Evolutionary conservation across 1,140 invertebrate species (phyloP).

Genomic region (Rhopalosiphum padi): DNA sequence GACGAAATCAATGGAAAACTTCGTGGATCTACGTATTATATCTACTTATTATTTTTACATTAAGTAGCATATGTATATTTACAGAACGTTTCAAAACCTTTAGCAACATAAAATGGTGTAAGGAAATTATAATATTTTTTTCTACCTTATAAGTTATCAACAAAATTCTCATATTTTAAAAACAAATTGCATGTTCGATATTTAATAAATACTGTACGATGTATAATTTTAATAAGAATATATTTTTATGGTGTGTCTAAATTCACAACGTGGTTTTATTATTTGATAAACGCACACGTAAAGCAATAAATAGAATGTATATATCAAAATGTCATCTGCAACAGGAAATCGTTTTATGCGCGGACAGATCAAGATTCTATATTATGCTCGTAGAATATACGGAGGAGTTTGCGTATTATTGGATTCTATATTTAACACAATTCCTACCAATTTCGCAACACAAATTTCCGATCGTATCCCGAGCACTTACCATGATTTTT

Average conservation of each 20-base stretch:
- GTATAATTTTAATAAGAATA: not conserved
- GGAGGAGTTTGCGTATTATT: not conserved
- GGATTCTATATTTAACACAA: not conserved
- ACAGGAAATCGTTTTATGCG: not conserved
- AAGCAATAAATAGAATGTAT: not conserved
- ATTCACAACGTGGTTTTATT: not conserved
- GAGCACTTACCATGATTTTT: not conserved
- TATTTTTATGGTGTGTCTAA: not conserved
- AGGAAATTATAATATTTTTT: no score
- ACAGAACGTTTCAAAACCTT: no score
- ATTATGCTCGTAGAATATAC: not conserved
- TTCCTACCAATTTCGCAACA: not conserved
- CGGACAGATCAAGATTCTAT: not conserved
- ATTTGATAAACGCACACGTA: not conserved
- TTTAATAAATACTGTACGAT: not conserved
- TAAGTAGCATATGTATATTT: no score
- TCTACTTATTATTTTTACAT: not conserved
- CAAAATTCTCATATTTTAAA: not conserved
- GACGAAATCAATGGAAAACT: not conserved
- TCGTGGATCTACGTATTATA: not conserved
- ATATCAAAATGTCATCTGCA: not conserved
- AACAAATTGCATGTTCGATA: not conserved
- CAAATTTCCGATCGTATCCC: not conserved
- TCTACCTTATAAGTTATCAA: no score
- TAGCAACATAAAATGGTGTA: no score